Base-by-base conservation (phyloP, 2,888 invertebrate species). In the Eupithecia insigniata region DNA sequence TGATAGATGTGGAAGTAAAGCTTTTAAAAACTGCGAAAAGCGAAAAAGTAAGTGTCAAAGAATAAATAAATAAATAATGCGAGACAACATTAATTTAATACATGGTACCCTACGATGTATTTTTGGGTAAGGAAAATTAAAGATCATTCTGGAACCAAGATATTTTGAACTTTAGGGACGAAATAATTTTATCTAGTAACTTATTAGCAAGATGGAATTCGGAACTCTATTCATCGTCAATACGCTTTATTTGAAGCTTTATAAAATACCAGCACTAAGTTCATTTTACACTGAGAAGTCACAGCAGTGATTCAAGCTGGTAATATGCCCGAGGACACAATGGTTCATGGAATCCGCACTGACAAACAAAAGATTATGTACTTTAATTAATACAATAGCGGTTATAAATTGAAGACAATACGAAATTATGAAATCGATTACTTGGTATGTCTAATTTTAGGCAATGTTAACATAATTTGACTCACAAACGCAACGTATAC, bases 271-370 rank as follows among this genome's bases (percentile, higher is more conserved):
- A 5, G 14, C 12, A 3, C 16, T 67, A 30, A 22, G 55, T 32
- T 36, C 4, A 62, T 67, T 67, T 51, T 39, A 39, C 30, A 28
- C 12, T 14, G 55, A 39, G 34, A 14, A 6, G 34, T 30, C 7
- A 67, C n/a, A 43, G 16, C 34, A 67, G 73, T 70, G 70, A 51
- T 22, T 39, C 36, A 66, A 36, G 39, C 65, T n/a, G 14, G 51
- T 62, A 36, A 74, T 69, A 69, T 64, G 80, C 82, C 82, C 70
- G 77, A 73, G 83, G 85, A 82, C 81, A 83, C 79, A 84, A 78
- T 76, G 71, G 73, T 76, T 76, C 71, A 66, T 71, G 76, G 72
- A 76, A 75, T 76, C 70, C 62, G 67, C 46, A 39, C 74, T 68
- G 46, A 72, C 68, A 67, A 71, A 79, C 76, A 79, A 79, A 78